Evolutionary conservation across 2,113 vertebrate species (phyloP).

Genomic region (Lynx canadensis): DNA sequence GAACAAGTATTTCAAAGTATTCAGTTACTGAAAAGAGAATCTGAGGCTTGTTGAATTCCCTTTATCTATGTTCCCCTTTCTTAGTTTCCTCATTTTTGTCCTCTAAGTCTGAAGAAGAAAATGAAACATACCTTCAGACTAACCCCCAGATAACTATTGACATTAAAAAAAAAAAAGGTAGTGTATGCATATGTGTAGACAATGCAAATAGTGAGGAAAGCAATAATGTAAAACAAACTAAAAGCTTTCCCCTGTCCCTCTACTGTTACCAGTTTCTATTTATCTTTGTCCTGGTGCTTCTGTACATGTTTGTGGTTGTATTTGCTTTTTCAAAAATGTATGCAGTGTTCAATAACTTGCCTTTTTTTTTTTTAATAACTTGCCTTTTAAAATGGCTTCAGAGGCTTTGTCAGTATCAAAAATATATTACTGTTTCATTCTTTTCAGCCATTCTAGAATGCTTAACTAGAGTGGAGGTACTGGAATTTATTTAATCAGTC

Average conservation of each 20-base stretch:
- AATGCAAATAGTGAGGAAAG: not conserved
- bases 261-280: not conserved
- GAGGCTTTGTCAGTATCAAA: not conserved
- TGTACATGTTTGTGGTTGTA: not conserved
- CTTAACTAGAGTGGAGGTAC: not conserved
- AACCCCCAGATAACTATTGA: not conserved
- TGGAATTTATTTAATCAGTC: not conserved
- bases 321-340: not conserved
- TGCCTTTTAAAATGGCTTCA: not conserved
- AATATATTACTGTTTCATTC: not conserved
- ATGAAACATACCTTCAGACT: not conserved
- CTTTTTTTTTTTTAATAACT: not conserved
- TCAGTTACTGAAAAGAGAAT: not conserved
- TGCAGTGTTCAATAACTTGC: not conserved
- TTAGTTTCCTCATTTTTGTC: not conserved
- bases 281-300: not conserved
- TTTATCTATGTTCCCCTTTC: not conserved
- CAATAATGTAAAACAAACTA: not conserved
- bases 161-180: not conserved
- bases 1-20: constrained; percentile 5
- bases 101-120: not conserved
- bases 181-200: not conserved
- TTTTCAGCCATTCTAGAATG: not conserved
- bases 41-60: not conserved
- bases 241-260: not conserved